Evolutionary conservation across 2,888 invertebrate species (phyloP), one percentile per base, ranked within the genome.

Genomic region (Gymnocheta viridis): DNA sequence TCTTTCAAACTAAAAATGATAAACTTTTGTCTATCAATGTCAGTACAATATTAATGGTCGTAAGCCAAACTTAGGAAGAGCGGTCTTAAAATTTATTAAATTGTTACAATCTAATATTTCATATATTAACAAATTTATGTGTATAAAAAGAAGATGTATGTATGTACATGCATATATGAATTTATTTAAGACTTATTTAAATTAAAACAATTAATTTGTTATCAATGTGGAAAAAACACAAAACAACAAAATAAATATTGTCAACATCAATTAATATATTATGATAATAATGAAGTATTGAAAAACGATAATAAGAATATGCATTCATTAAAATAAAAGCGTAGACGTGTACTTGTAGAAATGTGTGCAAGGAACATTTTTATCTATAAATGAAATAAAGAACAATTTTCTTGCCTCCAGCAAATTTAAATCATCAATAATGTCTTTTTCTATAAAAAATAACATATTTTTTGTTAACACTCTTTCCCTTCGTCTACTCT

Each of bases 41-140:
- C 67, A 74, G 81, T 81, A 19, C 12, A 35, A 74, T 44, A 35
- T 9, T n/a, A 69, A 24, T 32, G 12, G 14, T 44, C 10, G 17
- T 19, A 27, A 19, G 12, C 4, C 24, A 44, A 44, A 74, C 58
- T 60, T 38, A 49, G 51, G 64, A 58, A 27, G 17, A 17, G 2
- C 73, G 44, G 32, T 44, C 3, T 14, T 4, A 24, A 56, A 47
- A 24, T 22, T 24, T n/a, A 35, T 19, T 41, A 10, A 17, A 32
- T 29, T 58, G 14, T 51, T 9, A 51, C 2, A 29, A 14, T 32
- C n/a, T 19, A 47, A 47, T 22, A 47, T 66, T 17, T 66, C 17
- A 74, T 38, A 73, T 35, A 32, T 49, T 7, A 27, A 2, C 3
- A 2, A 29, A 17, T 2, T 2, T n/a, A n/a, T n/a, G n/a, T n/a